These are phyloP conservation scores for Sarcophaga caerulescens DNA, from an alignment of 2,888 invertebrate genomes.

Conservation along the genomic window DNA sequence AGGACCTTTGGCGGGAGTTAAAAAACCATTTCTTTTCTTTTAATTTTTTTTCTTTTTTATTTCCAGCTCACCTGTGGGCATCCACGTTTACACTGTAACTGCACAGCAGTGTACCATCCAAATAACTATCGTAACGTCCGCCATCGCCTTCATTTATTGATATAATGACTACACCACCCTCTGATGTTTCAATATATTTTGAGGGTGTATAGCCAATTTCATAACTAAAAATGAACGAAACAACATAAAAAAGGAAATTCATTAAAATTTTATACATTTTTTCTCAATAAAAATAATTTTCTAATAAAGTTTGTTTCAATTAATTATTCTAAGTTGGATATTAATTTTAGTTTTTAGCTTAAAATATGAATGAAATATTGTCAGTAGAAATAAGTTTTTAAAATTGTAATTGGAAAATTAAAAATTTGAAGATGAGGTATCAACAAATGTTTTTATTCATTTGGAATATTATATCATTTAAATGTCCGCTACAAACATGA, in stretches of 20 bases:
- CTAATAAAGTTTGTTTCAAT: no score
- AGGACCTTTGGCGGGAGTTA: not conserved
- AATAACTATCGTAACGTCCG: constrained; percentile 95
- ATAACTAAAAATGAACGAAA: constrained; percentile 73
- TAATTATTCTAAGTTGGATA: no score
- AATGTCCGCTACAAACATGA: no score
- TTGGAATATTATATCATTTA: no score
- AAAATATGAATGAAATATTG: no score
- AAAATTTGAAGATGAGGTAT: no score
- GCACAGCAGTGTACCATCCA: constrained; percentile 92
- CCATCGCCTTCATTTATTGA: constrained; percentile 94
- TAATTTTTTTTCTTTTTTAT: not conserved
- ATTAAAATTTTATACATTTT: not conserved
- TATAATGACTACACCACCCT: constrained; percentile 94
- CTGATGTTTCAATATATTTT: constrained; percentile 96
- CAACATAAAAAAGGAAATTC: not conserved
- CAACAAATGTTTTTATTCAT: no score
- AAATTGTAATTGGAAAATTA: no score
- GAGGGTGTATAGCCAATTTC: constrained; percentile 86
- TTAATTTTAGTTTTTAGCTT: no score
- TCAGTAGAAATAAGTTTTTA: no score
- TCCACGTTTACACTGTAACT: constrained; percentile 96
- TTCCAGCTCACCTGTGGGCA: constrained; percentile 86
- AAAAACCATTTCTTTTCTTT: not conserved
- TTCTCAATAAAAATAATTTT: not conserved